Evolutionary conservation across 2,888 invertebrate genomes (phyloP).

Genomic region (Tipula unca): DNA sequence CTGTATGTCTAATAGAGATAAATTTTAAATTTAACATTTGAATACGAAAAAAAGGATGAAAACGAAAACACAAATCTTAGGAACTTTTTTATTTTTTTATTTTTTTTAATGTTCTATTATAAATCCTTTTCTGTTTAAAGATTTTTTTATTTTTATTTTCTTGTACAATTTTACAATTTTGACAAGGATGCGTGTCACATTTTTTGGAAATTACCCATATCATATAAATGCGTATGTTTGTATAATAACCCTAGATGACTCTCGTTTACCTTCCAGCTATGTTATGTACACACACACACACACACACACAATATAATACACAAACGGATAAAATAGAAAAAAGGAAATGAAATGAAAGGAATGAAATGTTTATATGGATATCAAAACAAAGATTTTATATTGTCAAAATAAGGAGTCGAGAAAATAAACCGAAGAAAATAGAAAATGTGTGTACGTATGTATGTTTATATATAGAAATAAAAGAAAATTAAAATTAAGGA

Average conservation of each 20-base stretch:
- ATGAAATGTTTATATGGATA: neutral
- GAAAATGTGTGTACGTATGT: no score
- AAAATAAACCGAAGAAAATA: neutral
- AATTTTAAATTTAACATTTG: neutral
- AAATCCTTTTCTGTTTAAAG: neutral
- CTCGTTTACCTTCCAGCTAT: neutral
- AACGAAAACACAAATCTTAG: neutral
- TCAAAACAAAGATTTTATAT: slow-evolving; percentile 8
- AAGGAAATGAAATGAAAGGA: neutral
- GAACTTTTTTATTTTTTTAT: neutral
- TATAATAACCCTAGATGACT: slow-evolving; percentile 14
- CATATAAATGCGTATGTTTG: neutral
- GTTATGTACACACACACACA: neutral
- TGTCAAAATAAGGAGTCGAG: neutral
- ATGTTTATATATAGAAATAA: neutral
- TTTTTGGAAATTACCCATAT: neutral
- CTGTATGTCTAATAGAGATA: neutral
- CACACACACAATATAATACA: neutral
- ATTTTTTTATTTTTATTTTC: neutral
- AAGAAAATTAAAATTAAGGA: neutral
- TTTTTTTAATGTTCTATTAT: neutral
- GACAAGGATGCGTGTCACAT: slow-evolving; percentile 14
- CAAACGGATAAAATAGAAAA: neutral
- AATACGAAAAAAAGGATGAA: neutral
- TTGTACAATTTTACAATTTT: neutral